Conservation (phyloP, 2,113 vertebrate genomes). For the Pteropus alecto region DNA sequence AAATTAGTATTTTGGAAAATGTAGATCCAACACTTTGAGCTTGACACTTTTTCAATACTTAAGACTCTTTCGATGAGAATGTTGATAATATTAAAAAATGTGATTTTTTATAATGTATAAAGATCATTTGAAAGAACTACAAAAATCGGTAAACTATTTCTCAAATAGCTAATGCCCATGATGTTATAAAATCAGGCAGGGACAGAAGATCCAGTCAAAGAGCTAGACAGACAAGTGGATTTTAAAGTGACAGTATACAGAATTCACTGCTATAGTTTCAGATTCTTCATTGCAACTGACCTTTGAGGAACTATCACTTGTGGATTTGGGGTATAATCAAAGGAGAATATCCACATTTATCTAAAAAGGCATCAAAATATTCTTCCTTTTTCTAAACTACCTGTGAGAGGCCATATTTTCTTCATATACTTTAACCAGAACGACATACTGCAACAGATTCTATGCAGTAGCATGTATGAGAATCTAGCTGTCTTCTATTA, state of each 20-base stretch:
- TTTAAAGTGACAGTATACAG: background rate
- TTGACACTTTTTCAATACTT: background rate
- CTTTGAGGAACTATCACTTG: background rate
- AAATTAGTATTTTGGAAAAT: background rate
- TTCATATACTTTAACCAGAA: background rate
- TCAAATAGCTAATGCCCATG: background rate
- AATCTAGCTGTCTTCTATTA: background rate
- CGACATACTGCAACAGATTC: background rate
- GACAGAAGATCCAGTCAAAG: background rate
- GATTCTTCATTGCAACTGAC: background rate
- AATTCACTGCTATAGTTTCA: background rate
- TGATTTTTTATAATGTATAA: background rate
- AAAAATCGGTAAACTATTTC: constrained; percentile 14
- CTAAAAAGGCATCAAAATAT: background rate
- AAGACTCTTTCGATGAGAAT: background rate
- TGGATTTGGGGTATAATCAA: background rate
- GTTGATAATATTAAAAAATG: background rate
- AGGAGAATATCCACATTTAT: background rate
- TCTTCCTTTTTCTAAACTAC: background rate
- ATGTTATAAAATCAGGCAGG: background rate
- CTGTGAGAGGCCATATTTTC: background rate
- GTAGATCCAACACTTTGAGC: background rate
- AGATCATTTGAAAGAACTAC: background rate
- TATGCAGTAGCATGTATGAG: background rate
- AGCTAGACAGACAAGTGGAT: background rate